Percentiles rank a stretch among this genome's conserved stretches.
These are phyloP conservation scores for Haliclona indistincta DNA, from an alignment of 37 sponge, comb jelly and placozoan species.

Conservation along the genomic window DNA sequence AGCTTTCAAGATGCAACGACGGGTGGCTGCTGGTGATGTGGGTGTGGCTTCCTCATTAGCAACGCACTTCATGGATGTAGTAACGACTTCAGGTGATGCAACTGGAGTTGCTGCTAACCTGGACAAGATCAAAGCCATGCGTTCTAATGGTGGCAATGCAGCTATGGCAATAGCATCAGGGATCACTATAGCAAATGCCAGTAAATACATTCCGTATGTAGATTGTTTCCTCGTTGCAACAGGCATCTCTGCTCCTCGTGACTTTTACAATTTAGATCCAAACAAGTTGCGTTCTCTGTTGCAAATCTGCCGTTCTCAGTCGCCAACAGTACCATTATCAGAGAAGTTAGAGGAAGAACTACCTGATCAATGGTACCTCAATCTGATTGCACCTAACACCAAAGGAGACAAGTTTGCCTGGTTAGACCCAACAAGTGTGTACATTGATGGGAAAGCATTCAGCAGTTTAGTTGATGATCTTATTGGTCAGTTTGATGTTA, in stretches of 20 bases:
- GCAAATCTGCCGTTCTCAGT: neutral
- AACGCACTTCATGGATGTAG: conserved; percentile 13
- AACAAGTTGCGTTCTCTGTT: neutral
- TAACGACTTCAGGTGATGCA: conserved; percentile 17
- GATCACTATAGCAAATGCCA: conserved; percentile 12
- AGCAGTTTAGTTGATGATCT: neutral
- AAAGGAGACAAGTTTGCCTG: conserved; percentile 16
- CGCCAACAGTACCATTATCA: neutral
- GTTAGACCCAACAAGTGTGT: conserved; percentile 10
- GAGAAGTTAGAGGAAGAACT: neutral
- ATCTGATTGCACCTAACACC: conserved; percentile 5
- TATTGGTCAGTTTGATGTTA: neutral
- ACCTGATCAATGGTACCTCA: neutral
- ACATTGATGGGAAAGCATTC: conserved; percentile 5
- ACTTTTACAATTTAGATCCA: conserved; percentile 33
- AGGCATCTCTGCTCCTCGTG: conserved; percentile 9
- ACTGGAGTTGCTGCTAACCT: conserved; percentile 19
- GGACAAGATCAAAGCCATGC: neutral
- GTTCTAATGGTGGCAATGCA: neutral
- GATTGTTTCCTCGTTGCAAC: conserved; percentile 24
- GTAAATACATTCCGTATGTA: neutral
- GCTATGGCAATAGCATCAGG: conserved; percentile 24
- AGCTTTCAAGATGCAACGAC: conserved; percentile 20
- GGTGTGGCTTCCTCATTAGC: conserved; percentile 8
- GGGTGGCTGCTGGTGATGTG: neutral